Base-by-base conservation (phyloP, 2,113 vertebrate genomes). In the Oncorhynchus masou region DNA sequence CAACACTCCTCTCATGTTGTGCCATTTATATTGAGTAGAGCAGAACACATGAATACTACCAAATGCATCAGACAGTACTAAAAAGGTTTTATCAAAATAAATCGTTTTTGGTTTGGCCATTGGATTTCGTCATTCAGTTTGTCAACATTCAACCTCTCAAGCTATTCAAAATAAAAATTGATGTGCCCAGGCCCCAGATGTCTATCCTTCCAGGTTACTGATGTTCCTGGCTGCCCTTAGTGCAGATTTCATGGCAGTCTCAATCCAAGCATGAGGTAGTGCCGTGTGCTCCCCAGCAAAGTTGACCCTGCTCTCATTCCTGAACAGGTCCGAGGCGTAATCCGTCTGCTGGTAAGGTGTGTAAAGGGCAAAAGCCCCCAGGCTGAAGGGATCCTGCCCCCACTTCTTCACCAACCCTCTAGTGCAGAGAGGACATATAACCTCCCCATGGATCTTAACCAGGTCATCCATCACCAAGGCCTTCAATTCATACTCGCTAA, bases 281-380 rank as follows among this genome's bases (percentile, higher is more conserved):
- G 90, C 87, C 0, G 94, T 60, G 70, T 97, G 96, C n/a, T 97
- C 96, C 0, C 95, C 95, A 0, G 95, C 94, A 12, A 97, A 96
- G 73, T 95, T 83, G 11, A 96, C 81, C 49, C 88, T 77, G 0
- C 90, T 91, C 72, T 96, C 94, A 0, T 74, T 88, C 68, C 85
- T 3, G 22, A 94, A 95, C 24, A 97, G 89, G 1, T 79, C 80
- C 2, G 0, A 2, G 0, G 88, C 89, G 59, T 91, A 95, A 66
- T 94, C 87, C 0, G 27, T 71, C 11, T 90, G 89, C 82, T 95
- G 95, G 83, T 94, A 96, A 0, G 96, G 95, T 0, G 93, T 96
- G 90, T 94, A 95, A 66, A 94, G 80, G 0, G 94, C 89, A 1
- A 95, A 95, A 0, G 95, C 93, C 0, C 96, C 96, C 1, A 92